Evolutionary conservation across 2,888 invertebrate species (phyloP).

Genomic region (Sminthurinus aureus): DNA sequence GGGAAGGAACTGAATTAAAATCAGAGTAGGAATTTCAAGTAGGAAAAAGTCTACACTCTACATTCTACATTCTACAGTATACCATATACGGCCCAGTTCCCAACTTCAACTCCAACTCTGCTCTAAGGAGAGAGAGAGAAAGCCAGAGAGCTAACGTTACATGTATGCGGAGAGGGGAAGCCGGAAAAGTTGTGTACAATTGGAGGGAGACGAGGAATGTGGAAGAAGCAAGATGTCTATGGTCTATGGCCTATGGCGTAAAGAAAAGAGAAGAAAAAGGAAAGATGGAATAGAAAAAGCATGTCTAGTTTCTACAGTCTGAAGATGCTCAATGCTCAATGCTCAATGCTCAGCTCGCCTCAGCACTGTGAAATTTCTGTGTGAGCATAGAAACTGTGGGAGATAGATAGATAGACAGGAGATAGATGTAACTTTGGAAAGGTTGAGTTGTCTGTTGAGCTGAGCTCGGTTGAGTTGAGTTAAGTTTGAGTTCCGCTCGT

Average conservation of each 20-base stretch:
- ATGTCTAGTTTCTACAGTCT: too few species aligned
- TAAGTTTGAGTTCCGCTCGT: not conserved
- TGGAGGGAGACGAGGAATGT: too few species aligned
- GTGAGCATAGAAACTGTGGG: not conserved
- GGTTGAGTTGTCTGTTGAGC: conserved; percentile 23
- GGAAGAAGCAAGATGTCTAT: not conserved
- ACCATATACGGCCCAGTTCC: not conserved
- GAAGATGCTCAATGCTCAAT: too few species aligned
- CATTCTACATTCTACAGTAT: too few species aligned
- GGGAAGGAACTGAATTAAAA: conserved; percentile 41
- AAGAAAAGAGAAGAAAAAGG: too few species aligned
- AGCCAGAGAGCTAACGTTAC: not conserved
- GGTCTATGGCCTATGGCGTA: not conserved
- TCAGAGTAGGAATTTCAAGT: conserved; percentile 38
- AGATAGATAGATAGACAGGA: too few species aligned
- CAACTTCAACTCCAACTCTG: not conserved
- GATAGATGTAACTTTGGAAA: conserved; percentile 6
- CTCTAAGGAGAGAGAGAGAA: conserved; percentile 32
- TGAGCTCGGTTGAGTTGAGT: not conserved
- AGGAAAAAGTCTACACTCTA: conserved; percentile 23
- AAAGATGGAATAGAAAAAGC: too few species aligned
- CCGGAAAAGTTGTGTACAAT: not conserved
- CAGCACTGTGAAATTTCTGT: not conserved
- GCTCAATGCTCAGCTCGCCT: too few species aligned
- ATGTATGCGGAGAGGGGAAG: not conserved